Percentiles rank a stretch among this genome's conserved stretches.
These are phyloP conservation scores for Brachyalestes nurse DNA, from an alignment of 2,797 vertebrate species.

Conservation along the genomic window DNA sequence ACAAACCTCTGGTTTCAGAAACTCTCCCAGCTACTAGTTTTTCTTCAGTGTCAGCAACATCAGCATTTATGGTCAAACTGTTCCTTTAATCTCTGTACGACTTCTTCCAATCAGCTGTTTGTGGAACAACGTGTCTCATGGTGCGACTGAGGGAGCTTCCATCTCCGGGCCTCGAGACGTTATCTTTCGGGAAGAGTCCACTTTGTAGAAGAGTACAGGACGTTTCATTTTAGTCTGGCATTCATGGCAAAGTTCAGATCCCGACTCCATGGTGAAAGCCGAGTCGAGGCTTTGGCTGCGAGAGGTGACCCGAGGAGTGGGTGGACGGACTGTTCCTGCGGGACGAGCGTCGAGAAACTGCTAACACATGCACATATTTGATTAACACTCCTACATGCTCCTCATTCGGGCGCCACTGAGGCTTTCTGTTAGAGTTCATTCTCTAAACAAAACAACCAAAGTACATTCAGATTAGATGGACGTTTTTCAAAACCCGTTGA, in stretches of 20 bases:
- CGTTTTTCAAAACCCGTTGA: no score
- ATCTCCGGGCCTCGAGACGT: background rate
- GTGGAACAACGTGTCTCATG: background rate
- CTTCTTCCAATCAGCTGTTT: background rate
- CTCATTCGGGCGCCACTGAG: background rate
- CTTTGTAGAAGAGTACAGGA: background rate
- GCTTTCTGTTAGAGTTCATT: background rate
- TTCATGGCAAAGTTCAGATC: background rate
- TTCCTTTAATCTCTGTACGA: background rate
- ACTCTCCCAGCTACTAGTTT: no score
- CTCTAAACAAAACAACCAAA: no score
- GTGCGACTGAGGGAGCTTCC: background rate
- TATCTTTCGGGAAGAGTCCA: background rate
- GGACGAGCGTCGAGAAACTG: slow-evolving; percentile 38
- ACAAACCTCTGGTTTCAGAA: no score
- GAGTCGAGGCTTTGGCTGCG: background rate
- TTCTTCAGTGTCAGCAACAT: background rate
- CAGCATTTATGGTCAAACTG: background rate
- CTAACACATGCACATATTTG: background rate
- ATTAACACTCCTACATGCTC: background rate
- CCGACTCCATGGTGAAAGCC: background rate
- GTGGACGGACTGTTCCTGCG: slow-evolving; percentile 29
- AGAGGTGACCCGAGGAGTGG: background rate
- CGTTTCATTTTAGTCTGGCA: background rate
- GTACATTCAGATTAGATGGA: no score